A percentile compares a stretch with the other conserved stretches of the same genome.
Conservation (phyloP, 1,140 invertebrate species). For the Drosophila gunungcola region DNA sequence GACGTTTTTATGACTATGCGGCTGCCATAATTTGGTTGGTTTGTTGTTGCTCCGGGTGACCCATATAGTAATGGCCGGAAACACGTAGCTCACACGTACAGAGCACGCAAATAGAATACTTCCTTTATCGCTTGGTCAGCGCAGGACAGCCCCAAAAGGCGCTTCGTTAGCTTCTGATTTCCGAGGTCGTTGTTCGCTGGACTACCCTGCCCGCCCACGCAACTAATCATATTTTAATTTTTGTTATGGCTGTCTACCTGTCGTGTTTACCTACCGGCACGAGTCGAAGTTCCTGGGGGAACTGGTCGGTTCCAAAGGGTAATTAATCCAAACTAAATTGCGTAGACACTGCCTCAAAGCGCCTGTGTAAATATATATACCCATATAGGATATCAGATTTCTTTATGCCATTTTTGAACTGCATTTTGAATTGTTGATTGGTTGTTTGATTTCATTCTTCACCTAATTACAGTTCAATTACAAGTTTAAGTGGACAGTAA, state of each 20-base stretch:
- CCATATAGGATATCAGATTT: background rate
- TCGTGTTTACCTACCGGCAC: conserved; percentile 22
- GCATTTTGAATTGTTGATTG: background rate
- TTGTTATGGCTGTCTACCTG: conserved; percentile 17
- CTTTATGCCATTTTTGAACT: background rate
- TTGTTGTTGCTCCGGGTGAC: conserved; percentile 32
- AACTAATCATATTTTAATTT: conserved; percentile 15
- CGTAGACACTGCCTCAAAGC: conserved; percentile 6
- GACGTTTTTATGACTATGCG: conserved; percentile 36
- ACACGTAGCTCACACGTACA: conserved; percentile 23
- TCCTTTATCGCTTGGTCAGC: conserved; percentile 19
- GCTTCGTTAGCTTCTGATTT: conserved; percentile 46
- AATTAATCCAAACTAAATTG: conserved; percentile 33
- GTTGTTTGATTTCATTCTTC: background rate
- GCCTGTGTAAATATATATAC: conserved; percentile 8
- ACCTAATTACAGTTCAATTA: conserved; percentile 16
- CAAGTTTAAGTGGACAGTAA: conserved; percentile 14
- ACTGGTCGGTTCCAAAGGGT: background rate
- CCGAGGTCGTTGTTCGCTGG: conserved; percentile 58
- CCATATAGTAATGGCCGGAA: conserved; percentile 43
- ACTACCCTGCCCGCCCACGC: background rate
- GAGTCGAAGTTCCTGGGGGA: conserved; percentile 10
- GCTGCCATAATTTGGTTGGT: conserved; percentile 26
- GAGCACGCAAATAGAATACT: conserved; percentile 50
- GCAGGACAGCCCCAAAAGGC: conserved; percentile 24